Evolutionary conservation across 92 coral and sea anemone species (phyloP).

Genomic region (Palythoa heliodiscus): DNA sequence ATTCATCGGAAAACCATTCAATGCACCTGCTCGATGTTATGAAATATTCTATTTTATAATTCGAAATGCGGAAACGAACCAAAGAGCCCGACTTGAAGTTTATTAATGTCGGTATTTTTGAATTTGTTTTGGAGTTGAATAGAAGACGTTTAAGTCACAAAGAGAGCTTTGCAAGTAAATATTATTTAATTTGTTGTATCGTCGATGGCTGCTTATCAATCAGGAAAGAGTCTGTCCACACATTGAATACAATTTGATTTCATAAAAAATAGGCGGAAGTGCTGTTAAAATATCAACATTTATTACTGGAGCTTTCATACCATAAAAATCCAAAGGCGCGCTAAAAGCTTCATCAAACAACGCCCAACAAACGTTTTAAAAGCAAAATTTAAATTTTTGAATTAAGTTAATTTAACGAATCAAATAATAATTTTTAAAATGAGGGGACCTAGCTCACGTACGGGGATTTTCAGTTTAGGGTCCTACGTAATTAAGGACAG

Average conservation of each 20-base stretch:
- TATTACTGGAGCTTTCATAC: not conserved
- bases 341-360: too few relatives aligned
- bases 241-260: constrained; percentile 28
- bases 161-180: not conserved
- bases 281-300: constrained; percentile 11
- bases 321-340: too few relatives aligned
- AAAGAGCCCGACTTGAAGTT: constrained; percentile 22
- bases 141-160: constrained; percentile 6
- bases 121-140: constrained; percentile 33
- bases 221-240: constrained; percentile 3
- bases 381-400: too few relatives aligned
- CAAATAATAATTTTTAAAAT: too few relatives aligned
- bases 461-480: too few relatives aligned
- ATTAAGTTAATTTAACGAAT: too few relatives aligned
- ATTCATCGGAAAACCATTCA: not conserved
- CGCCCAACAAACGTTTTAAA: too few relatives aligned
- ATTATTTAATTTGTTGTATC: constrained; percentile 7
- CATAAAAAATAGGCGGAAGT: constrained; percentile 6
- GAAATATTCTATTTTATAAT: not conserved
- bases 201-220: constrained; percentile 8
- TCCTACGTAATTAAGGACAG: too few relatives aligned
- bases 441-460: too few relatives aligned
- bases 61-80: constrained; percentile 35
- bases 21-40: constrained; percentile 20
- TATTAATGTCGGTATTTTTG: constrained; percentile 17